These are phyloP conservation scores for Ciconia maguari DNA, from an alignment of 2,113 vertebrate genomes.

Conservation along the genomic window DNA sequence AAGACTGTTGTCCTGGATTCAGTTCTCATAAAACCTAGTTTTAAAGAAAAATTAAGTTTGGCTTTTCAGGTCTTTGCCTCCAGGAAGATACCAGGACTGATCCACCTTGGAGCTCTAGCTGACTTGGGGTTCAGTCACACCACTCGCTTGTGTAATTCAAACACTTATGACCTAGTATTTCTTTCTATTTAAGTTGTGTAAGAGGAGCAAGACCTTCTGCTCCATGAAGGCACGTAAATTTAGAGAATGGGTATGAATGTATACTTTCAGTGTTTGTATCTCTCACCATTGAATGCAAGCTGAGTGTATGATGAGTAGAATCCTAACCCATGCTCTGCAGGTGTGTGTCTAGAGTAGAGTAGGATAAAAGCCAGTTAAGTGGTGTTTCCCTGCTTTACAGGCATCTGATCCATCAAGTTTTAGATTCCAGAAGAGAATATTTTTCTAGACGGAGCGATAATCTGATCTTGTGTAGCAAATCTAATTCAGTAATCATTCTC, in stretches of 20 bases:
- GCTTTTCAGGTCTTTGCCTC: background rate
- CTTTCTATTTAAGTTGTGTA: background rate
- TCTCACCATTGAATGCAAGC: background rate
- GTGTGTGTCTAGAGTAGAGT: background rate
- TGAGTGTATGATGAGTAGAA: background rate
- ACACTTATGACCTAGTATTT: background rate
- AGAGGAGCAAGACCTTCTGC: background rate
- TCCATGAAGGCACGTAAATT: background rate
- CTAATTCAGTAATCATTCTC: background rate
- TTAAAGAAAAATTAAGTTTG: background rate
- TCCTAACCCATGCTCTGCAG: background rate
- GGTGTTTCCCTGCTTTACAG: background rate
- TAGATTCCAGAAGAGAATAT: background rate
- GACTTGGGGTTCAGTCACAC: background rate
- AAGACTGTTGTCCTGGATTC: background rate
- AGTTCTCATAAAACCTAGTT: background rate
- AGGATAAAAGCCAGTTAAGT: background rate
- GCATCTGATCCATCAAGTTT: background rate
- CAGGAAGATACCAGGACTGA: background rate
- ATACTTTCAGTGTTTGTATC: background rate
- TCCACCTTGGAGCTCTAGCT: background rate
- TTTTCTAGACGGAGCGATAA: background rate
- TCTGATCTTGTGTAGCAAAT: background rate
- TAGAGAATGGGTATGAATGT: background rate
- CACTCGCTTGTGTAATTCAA: background rate